These are phyloP conservation scores for Ectemnius lituratus DNA, from an alignment of 2,888 invertebrate genomes.

Conservation along the genomic window DNA sequence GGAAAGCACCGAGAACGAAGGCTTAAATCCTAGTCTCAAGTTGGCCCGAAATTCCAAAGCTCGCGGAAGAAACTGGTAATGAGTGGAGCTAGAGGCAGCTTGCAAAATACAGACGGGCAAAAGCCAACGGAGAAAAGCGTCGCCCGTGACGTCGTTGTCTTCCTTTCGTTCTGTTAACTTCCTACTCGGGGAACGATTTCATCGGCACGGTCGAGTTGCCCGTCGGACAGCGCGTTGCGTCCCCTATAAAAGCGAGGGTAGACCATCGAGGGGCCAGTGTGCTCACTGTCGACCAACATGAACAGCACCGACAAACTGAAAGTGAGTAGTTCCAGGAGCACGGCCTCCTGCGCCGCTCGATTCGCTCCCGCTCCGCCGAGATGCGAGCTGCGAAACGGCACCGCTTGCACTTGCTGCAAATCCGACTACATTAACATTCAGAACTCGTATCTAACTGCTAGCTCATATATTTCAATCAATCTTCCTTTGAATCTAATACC, in stretches of 20 bases:
- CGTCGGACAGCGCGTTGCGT: constrained; percentile 53
- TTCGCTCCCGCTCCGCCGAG: constrained; percentile 33
- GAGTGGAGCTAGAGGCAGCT: constrained; percentile 23
- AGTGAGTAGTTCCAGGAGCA: constrained; percentile 69
- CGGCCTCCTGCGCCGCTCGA: constrained; percentile 39
- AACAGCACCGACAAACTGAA: constrained; percentile 75
- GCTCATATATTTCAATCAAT: neutral
- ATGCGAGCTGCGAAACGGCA: constrained; percentile 20
- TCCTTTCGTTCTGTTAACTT: constrained; percentile 64
- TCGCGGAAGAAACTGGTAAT: constrained; percentile 17
- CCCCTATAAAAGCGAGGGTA: constrained; percentile 76
- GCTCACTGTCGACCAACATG: constrained; percentile 75
- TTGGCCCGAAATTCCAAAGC: no score
- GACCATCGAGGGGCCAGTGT: constrained; percentile 71
- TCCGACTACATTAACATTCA: constrained; percentile 15
- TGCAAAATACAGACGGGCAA: constrained; percentile 45
- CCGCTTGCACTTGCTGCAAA: constrained; percentile 11
- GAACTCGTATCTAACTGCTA: neutral
- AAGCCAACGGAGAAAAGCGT: constrained; percentile 52
- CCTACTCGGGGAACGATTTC: constrained; percentile 65
- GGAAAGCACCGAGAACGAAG: no score
- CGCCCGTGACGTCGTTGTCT: constrained; percentile 54
- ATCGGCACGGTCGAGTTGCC: constrained; percentile 65
- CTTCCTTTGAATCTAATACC: no score
- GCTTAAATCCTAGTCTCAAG: no score